Base-by-base conservation (phyloP, 2,888 invertebrate genomes). In the Pollenia labialis region DNA sequence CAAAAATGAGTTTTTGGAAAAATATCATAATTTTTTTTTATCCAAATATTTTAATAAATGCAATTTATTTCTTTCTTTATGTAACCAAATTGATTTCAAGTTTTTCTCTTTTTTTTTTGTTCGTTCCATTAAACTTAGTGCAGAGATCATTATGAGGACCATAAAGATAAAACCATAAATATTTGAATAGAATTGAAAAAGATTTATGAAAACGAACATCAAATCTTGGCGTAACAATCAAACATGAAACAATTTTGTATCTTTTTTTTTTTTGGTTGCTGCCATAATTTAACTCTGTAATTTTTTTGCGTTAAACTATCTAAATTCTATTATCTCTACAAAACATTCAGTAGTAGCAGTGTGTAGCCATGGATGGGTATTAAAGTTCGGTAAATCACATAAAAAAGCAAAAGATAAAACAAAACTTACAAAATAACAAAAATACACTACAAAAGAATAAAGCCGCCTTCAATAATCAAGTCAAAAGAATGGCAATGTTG, bases 391-490 rank as follows among this genome's bases (percentile, higher is more conserved):
- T 56, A 72, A 81, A 81, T 76, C 80, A 83, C 50, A 71, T 50
- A 52, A 68, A 77, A 44, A 14, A 46, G 32, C 48, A 48, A 74
- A 56, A 8, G 7, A 0, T 4, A 16, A 66, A 74, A 50, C 56
- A 12, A 77, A 83, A 75, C 58, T 86, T 32, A 32, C 32, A 32
- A 32, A 32, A 64, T 75, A 80, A 71, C 77, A 75, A 18, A 64
- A 32, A 64, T 66, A 42, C 71, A 16, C 44, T 56, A 81, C 56
- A 81, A 87, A 76, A 77, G 72, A 68, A 71, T 60, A 68, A 84
- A 62, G 68, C 86, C 86, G 86, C 83, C 72, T 84, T 81, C 80
- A 76, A 48, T 83, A 75, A 81, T 68, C 81, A 66, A 66, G 56
- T n/a, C 56, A 16, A 69, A 44, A 11, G 8, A 46, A 81, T 23